Base-by-base conservation (phyloP, 2,888 invertebrate genomes). In the Melolontha melolontha region DNA sequence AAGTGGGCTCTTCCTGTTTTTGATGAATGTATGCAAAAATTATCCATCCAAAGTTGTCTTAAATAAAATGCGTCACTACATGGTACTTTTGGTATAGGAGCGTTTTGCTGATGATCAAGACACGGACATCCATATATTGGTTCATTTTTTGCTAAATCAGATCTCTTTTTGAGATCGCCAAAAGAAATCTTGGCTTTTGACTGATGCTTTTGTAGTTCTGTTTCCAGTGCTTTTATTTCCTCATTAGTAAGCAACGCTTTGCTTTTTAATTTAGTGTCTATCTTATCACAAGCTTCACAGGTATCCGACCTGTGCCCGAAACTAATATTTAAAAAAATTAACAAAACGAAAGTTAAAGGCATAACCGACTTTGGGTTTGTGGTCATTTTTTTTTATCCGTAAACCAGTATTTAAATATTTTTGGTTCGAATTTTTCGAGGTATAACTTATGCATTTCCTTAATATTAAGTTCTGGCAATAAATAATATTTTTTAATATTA, bases 11-110 rank as follows among this genome's bases (percentile, higher is more conserved):
- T 68, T 41, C 69, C 69, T 34, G 65, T 70, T 66, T 70, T 74
- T 34, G 55, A 71, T 14, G 71, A 71, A 66, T 70, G 67, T 16
- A 76, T 62, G n/a, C n/a, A n/a, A n/a, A n/a, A n/a, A n/a, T n/a
- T n/a, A n/a, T n/a, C n/a, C 29, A 29, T 29, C 5, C n/a, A n/a
- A n/a, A n/a, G n/a, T n/a, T n/a, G n/a, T n/a, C n/a, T n/a, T n/a
- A n/a, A n/a, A n/a, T n/a, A n/a, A n/a, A n/a, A n/a, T n/a, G n/a
- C n/a, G n/a, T n/a, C n/a, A n/a, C n/a, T n/a, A n/a, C n/a, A n/a
- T n/a, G n/a, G n/a, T n/a, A n/a, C n/a, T n/a, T n/a, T n/a, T n/a
- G n/a, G n/a, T n/a, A n/a, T n/a, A n/a, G 44, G 44, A 14, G 44
- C 44, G 14, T 44, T 44, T 8, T 44, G 44, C 14, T 12, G 22